These are phyloP conservation scores for Zoanthus sansibaricus DNA, from an alignment of 92 coral and sea anemone genomes.

Conservation along the genomic window DNA sequence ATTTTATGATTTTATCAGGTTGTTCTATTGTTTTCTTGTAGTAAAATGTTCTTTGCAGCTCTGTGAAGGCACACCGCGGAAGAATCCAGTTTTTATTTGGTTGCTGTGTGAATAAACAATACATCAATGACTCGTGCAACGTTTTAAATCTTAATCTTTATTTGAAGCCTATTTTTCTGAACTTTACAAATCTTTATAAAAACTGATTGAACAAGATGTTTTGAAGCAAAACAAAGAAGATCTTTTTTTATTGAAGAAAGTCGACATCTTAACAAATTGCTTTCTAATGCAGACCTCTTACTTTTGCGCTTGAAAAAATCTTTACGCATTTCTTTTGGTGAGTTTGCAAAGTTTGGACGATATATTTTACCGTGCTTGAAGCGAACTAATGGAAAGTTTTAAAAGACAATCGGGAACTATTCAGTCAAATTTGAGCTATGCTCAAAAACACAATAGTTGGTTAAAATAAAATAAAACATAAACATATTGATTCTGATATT, in stretches of 20 bases:
- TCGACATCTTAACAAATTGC: neutral
- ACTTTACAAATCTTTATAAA: slow-evolving; percentile 1
- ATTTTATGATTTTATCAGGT: neutral
- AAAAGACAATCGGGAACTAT: too few relatives aligned
- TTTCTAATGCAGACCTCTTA: neutral
- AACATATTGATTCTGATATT: slow-evolving; percentile 7
- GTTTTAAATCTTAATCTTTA: slow-evolving; percentile 14
- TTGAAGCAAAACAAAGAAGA: neutral
- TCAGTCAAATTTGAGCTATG: neutral
- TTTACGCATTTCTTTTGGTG: neutral
- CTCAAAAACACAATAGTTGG: slow-evolving; percentile 9
- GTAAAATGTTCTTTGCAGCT: neutral
- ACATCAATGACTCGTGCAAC: neutral
- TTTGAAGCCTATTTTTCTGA: neutral
- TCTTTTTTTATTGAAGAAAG: neutral
- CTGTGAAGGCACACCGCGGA: slow-evolving; percentile 1
- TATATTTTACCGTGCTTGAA: neutral
- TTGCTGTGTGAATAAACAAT: slow-evolving; percentile 12
- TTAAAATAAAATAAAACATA: slow-evolving; percentile 3
- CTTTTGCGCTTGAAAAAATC: neutral
- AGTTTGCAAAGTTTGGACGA: neutral
- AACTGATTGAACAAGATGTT: neutral
- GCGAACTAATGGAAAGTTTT: neutral
- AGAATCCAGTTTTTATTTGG: neutral
- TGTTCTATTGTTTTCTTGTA: slow-evolving; percentile 3